Evolutionary conservation across 2,113 vertebrate species (phyloP).

Genomic region (Dicerorhinus sumatrensis): DNA sequence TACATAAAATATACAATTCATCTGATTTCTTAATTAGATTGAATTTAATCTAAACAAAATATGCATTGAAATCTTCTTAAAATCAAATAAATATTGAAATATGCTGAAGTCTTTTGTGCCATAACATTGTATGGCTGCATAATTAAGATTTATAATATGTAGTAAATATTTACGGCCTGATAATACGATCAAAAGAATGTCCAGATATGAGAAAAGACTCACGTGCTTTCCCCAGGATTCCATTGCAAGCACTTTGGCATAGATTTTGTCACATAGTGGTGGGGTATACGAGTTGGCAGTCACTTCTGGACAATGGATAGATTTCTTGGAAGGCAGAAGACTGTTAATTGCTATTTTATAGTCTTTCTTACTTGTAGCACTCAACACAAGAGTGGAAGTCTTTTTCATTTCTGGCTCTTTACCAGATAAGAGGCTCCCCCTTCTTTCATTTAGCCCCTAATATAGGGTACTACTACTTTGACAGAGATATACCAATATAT

Average conservation of each 20-base stretch:
- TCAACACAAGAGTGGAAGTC: not conserved
- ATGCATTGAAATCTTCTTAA: not conserved
- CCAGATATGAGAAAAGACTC: not conserved
- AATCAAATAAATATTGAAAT: conserved; percentile 54
- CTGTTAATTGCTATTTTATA: not conserved
- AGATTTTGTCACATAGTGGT: not conserved
- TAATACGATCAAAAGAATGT: not conserved
- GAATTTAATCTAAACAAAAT: conserved; percentile 44
- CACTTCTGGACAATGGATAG: not conserved
- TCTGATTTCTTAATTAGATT: conserved; percentile 13
- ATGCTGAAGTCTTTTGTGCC: not conserved
- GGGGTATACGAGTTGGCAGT: not conserved
- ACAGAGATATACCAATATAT: not conserved
- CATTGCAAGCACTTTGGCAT: not conserved
- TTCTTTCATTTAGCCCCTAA: not conserved
- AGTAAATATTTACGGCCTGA: not conserved
- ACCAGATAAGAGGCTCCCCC: not conserved
- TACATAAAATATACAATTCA: not conserved
- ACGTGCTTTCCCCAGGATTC: not conserved
- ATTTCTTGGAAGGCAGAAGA: not conserved
- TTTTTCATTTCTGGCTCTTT: not conserved
- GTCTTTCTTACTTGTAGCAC: not conserved
- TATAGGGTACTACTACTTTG: not conserved
- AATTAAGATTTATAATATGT: conserved; percentile 18
- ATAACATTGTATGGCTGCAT: not conserved